Percentiles rank a stretch among this genome's conserved stretches.
Evolutionary conservation across 2,888 invertebrate genomes (phyloP).

Genomic region (Theristus sp.): DNA sequence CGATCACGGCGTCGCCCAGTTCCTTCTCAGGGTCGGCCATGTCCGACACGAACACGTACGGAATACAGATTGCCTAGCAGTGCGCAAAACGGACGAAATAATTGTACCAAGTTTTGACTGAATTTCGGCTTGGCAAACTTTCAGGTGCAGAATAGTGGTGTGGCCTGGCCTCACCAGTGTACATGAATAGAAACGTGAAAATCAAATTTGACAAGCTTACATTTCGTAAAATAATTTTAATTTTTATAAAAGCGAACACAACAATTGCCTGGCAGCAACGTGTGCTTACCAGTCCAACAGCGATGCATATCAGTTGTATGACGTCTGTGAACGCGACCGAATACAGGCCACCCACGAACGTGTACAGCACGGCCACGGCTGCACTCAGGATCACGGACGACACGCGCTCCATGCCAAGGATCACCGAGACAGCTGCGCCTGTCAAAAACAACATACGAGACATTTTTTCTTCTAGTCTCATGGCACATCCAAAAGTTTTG

Average conservation of each 20-base stretch:
- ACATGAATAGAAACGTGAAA: too few species aligned
- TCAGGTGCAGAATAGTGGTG: too few species aligned
- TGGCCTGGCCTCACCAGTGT: too few species aligned
- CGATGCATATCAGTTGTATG: constrained; percentile 90
- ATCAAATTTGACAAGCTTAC: too few species aligned
- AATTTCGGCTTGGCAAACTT: too few species aligned
- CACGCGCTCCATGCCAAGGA: constrained; percentile 81
- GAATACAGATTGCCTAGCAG: too few species aligned
- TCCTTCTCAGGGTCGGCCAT: background rate
- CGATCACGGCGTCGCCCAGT: background rate
- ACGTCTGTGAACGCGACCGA: constrained; percentile 97
- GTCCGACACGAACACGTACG: background rate
- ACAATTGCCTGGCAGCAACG: too few species aligned
- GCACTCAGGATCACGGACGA: constrained; percentile 84
- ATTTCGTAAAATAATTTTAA: too few species aligned
- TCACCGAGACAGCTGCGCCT: constrained; percentile 88
- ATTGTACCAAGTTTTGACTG: too few species aligned
- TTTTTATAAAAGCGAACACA: too few species aligned
- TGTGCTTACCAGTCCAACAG: constrained; percentile 60
- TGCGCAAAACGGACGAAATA: too few species aligned
- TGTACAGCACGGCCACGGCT: constrained; percentile 88
- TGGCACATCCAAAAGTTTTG: background rate
- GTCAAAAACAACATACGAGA: constrained; percentile 11
- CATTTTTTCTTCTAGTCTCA: background rate
- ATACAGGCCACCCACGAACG: constrained; percentile 88